Evolutionary conservation across 2,113 vertebrate species (phyloP), one percentile per base, ranked within the genome.

Genomic region (Tupaia chinensis): DNA sequence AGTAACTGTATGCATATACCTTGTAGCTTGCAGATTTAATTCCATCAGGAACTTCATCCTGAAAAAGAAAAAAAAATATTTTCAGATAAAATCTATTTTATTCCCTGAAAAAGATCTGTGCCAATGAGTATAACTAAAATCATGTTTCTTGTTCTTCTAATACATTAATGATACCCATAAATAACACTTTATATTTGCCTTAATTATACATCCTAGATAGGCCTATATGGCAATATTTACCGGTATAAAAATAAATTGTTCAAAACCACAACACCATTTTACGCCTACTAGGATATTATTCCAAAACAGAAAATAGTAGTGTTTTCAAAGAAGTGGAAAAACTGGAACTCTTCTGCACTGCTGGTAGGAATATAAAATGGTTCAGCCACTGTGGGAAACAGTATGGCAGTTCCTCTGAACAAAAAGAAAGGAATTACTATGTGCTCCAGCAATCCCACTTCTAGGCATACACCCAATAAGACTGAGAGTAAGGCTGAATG

Each of bases 1-100:
- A 63, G 4, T 54, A 81, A 80, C 34, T 14, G 0, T 1, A 23
- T 32, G 34, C 20, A 70, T 96, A 81, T 92, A 99, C 99, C 99
- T 99, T 99, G 83, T 98, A 98, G 61, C 98, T 98, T 1, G 97
- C 96, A 34, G 99, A 98, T 93, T 99, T 98, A 97, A 99, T 98
- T 56, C 99, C 99, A 95, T 98, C 98, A 2, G 99, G 99, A 56
- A 99, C 98, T 89, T 99, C 98, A 20, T 99, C 98, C 99, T 99
- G 98, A 80, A 97, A 98, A 96, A 90, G 29, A 95, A 83, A 76
- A n/a, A 97, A 53, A 97, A n/a, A 80, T 3, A 58, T 29, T 0
- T 95, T 89, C 70, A 83, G 20, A 58, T 34, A 25, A 76, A 14
- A 77, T 83, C 84, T 61, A 94, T 89, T 92, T 29, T 54, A 44